Base-by-base conservation (phyloP, 2,113 vertebrate genomes). In the Chloroceryle aenea region DNA sequence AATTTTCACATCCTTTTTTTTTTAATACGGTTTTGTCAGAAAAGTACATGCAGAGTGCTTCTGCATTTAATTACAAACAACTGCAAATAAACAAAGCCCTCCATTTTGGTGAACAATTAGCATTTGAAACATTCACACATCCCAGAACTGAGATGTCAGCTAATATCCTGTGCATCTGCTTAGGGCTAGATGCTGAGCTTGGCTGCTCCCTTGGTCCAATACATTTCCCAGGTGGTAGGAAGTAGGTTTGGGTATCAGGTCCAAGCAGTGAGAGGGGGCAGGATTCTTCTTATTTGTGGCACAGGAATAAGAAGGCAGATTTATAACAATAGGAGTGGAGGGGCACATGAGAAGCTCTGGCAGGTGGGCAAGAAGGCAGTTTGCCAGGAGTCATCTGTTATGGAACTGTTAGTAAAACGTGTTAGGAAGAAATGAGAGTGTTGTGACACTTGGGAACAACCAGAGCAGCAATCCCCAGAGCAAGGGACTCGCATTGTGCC, bases 11-110 rank as follows among this genome's bases (percentile, higher is more conserved):
- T 50, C 47, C 4, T 92, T 76, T 71, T 93, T 78, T 72, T 25
- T 16, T 50, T 48, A 12, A 20, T 25, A 11, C 12, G 25, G 30
- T 86, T 93, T 53, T 80, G 66, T 80, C 64, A 94, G 71, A 58
- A 58, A 74, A 15, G 52, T 75, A 27, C 34, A 86, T 0, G 2
- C 56, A 78, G 47, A 84, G 17, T 14, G 21, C 68, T 84, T 63
- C 88, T 92, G 92, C 72, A 42, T 87, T 96, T 95, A 93, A 92
- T 95, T 92, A 95, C 73, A 78, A 89, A 68, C 73, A 94, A 95
- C 75, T 85, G 83, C 79, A 93, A 86, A 61, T 56, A 90, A 92
- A 38, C 0, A 0, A 83, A 89, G 40, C 14, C 61, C 11, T 90
- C 66, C 14, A 18, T 72, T 89, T 16, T 47, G 38, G 48, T 59